Evolutionary conservation across 1,140 invertebrate species (phyloP), one percentile per base, ranked within the genome.

Genomic region (Papilio xuthus): DNA sequence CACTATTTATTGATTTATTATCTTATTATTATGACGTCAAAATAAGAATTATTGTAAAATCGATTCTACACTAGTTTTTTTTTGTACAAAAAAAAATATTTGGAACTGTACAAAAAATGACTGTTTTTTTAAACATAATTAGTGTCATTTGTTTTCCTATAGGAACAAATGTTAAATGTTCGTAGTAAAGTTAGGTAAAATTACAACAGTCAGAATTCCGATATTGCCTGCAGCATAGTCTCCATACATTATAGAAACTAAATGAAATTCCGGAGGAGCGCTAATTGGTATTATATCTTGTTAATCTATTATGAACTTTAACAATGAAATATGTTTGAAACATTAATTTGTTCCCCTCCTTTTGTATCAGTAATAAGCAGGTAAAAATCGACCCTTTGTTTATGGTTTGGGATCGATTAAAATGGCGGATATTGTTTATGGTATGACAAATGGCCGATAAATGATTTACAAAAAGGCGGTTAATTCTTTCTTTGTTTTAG

Each of bases 261-360:
- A 60, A 41, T 60, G 53, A 56, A 76, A 76, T 76, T 76, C 74
- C 74, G 32, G 32, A 26, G 32, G 23, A 28, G 13, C 18, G 2
- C 12, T 76, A 76, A 76, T 76, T 76, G 74, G 37, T 60, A 76
- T 76, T 76, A 76, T 60, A 6, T n/a, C 74, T 60, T 56, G 32
- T 76, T 76, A 76, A 76, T 56, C 74, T 72, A 72, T 72, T 44
- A 20, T 72, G 26, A 10, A 26, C 8, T 41, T 18, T 15, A 76
- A 76, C 74, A 76, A 56, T 76, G 50, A 76, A 76, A 56, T 76
- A 76, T 76, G 23, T 32, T 28, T 60, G 26, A 18, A 56, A 37
- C 50, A 37, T 41, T 60, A 60, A 53, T 76, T 56, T 76, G 26
- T 47, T 72, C 42, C 15, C 12, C 8, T 32, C 70, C 70, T 72